Percentiles rank a stretch among this genome's conserved stretches.
These are phyloP conservation scores for Podarcis cretensis DNA, from an alignment of 2,113 vertebrate species.

Conservation along the genomic window DNA sequence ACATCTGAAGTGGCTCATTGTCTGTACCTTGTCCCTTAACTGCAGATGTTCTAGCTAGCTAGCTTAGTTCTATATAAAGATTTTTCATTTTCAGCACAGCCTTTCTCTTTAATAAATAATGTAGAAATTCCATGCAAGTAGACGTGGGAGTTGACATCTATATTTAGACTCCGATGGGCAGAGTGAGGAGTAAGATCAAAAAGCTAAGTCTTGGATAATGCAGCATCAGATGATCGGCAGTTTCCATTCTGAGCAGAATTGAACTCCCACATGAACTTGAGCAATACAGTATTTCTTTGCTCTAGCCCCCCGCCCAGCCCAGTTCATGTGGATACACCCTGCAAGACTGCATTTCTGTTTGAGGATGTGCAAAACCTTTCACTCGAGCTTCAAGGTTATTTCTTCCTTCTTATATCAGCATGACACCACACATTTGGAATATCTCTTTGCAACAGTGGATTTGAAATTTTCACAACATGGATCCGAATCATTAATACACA, in stretches of 20 bases:
- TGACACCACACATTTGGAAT: not conserved
- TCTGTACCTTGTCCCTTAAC: too few species aligned
- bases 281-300: not conserved
- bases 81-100: conserved; percentile 36
- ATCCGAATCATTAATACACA: not conserved
- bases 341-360: not conserved
- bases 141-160: conserved; percentile 68
- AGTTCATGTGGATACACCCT: not conserved
- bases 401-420: conserved; percentile 21
- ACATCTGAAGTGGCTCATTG: not conserved
- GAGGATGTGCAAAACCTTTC: conserved; percentile 24
- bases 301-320: too few species aligned
- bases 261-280: not conserved
- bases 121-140: conserved; percentile 53
- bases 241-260: conserved; percentile 18
- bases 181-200: conserved; percentile 58
- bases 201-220: conserved; percentile 59
- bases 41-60: not conserved
- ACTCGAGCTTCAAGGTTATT: not conserved
- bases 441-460: not conserved
- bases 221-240: conserved; percentile 48
- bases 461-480: conserved; percentile 13
- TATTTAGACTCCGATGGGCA: conserved; percentile 67
- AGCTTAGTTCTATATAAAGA: conserved; percentile 1
- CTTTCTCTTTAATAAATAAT: conserved; percentile 66